Evolutionary conservation across 1,140 invertebrate species (phyloP), one percentile per base, ranked within the genome.

Genomic region (Mycetomoellerius zeteki): DNA sequence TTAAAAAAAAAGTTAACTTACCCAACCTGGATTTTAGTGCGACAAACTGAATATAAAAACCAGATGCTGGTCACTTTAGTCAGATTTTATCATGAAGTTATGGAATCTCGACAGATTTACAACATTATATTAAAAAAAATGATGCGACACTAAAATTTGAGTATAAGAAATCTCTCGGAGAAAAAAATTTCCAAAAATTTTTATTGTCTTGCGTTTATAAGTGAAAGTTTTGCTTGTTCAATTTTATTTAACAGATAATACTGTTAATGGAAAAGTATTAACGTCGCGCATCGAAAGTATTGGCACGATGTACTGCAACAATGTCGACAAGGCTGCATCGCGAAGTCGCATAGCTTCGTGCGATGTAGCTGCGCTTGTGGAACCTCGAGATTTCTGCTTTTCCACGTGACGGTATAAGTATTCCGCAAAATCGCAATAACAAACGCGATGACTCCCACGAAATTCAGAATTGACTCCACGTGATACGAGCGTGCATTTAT

Each of bases 171-270:
- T n/a, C 19, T 65, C 30, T 37, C 14, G 2, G 19, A 54, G n/a
- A 30, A 24, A 19, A 60, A 7, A 33, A 30, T 47, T 21, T 30
- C 14, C 7, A 12, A 33, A 73, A 73, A 60, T 37, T 1, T 54
- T 56, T 24, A 72, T 69, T 21, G 3, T 54, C 8, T 73, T 3
- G 16, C 16, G 6, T 27, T 56, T 72, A 60, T n/a, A 14, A 21
- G 14, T 33, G 27, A 81, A 84, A 62, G 33, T 62, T 58, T 37
- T 14, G 21, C 30, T 60, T 14, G 54, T 50, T 75, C 27, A 71
- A 62, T 84, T 84, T 73, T 50, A 58, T 67, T 82, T 60, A 82
- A 19, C 69, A 30, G 47, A 73, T 75, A 62, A 50, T 43, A 43
- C 33, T 47, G 19, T 19, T 58, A 72, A 58, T 50, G 43, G 37